These are phyloP conservation scores for Idaea aversata DNA, from an alignment of 2,888 invertebrate genomes.

Conservation along the genomic window DNA sequence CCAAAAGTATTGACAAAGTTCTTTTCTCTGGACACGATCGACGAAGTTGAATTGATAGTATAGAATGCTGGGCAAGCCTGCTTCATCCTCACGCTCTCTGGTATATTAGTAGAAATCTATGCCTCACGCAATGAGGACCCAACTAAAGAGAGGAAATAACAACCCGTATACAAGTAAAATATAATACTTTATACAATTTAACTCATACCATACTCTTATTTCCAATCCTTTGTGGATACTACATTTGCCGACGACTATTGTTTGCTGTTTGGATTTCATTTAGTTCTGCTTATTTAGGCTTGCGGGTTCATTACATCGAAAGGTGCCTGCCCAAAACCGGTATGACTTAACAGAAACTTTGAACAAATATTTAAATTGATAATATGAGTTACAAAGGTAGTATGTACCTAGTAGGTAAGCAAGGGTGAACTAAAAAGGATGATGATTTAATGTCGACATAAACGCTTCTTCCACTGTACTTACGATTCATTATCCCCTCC, in stretches of 20 bases:
- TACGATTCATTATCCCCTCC: not conserved
- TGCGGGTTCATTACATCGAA: slow-evolving; percentile 35
- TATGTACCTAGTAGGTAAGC: slow-evolving; percentile 11
- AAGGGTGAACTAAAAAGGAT: slow-evolving; percentile 5
- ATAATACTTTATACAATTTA: too few relatives aligned
- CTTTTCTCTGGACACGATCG: too few relatives aligned
- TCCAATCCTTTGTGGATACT: not conserved
- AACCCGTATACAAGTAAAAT: too few relatives aligned
- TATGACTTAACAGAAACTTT: slow-evolving; percentile 22
- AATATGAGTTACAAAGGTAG: slow-evolving; percentile 6
- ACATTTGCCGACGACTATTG: slow-evolving; percentile 19
- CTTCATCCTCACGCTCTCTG: too few relatives aligned
- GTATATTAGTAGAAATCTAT: too few relatives aligned
- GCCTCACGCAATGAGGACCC: too few relatives aligned
- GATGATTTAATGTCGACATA: not conserved
- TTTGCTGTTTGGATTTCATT: slow-evolving; percentile 58
- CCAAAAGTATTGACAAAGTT: too few relatives aligned
- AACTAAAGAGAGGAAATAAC: too few relatives aligned
- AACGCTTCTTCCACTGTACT: not conserved
- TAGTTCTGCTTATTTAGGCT: slow-evolving; percentile 57
- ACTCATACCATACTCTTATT: not conserved
- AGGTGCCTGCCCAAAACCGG: slow-evolving; percentile 15
- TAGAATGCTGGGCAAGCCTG: too few relatives aligned
- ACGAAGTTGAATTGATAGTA: too few relatives aligned
- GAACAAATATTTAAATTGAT: slow-evolving; percentile 17